Evolutionary conservation across 2,888 invertebrate species (phyloP).

Genomic region (Papilio elwesi): DNA sequence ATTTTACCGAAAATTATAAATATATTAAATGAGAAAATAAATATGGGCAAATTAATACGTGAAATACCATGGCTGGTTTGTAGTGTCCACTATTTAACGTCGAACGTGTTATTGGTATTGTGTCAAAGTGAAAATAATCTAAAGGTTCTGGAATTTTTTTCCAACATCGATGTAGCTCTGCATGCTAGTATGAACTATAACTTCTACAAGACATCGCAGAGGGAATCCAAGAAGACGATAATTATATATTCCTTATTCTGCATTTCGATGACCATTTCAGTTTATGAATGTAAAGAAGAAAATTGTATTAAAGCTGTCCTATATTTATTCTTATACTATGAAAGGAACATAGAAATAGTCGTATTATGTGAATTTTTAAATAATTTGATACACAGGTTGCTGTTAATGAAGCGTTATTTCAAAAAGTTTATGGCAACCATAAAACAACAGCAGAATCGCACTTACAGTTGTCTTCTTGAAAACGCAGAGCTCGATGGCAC

Average conservation of each 20-base stretch:
- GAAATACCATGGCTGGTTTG: neutral
- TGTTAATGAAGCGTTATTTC: conserved; percentile 56
- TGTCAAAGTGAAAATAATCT: conserved; percentile 2
- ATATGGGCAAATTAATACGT: neutral
- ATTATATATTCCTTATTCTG: neutral
- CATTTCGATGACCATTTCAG: neutral
- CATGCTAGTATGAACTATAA: neutral
- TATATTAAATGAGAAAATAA: neutral
- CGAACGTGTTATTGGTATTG: neutral
- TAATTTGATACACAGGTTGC: conserved; percentile 49
- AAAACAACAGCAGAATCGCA: neutral
- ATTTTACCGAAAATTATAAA: neutral
- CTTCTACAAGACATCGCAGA: neutral
- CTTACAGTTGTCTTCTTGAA: neutral
- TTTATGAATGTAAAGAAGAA: neutral
- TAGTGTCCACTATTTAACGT: neutral
- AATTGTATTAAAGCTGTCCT: neutral
- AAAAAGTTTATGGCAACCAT: neutral
- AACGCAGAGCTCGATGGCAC: neutral
- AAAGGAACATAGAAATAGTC: conserved; percentile 19
- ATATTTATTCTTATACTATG: neutral
- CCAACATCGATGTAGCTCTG: neutral
- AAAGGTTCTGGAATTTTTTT: neutral
- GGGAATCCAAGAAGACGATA: neutral
- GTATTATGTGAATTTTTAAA: conserved; percentile 11